Evolutionary conservation across 2,797 vertebrate species (phyloP).

Genomic region (Peromyscus nudipes): DNA sequence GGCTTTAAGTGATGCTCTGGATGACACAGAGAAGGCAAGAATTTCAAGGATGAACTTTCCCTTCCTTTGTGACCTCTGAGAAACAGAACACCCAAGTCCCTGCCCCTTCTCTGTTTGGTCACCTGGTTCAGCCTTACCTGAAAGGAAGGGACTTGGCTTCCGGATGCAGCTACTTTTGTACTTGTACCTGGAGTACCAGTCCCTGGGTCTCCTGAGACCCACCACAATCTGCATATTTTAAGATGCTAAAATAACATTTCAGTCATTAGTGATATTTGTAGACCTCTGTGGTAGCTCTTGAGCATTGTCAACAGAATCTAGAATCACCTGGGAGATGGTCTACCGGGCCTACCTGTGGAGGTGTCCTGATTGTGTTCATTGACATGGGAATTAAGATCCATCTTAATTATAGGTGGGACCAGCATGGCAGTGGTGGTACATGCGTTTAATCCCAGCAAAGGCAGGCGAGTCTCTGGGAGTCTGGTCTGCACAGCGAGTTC

Average conservation of each 20-base stretch:
- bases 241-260: conserved; percentile 23
- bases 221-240: not conserved
- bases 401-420: not conserved
- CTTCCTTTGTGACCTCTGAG: not conserved
- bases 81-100: not conserved
- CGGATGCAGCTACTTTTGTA: not conserved
- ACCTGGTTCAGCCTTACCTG: not conserved
- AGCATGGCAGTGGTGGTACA: not conserved
- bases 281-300: not conserved
- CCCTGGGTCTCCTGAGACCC: not conserved
- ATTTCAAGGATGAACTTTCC: not conserved
- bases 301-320: not conserved
- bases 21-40: not conserved
- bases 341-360: not conserved
- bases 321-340: not conserved
- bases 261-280: conserved; percentile 25
- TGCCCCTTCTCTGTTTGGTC: not conserved
- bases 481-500: too few species aligned
- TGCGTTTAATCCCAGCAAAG: not conserved
- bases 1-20: not conserved
- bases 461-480: too few species aligned
- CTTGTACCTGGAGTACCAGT: not conserved
- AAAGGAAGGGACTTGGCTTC: not conserved
- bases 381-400: not conserved
- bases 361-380: not conserved